A percentile compares a stretch with the other conserved stretches of the same genome.
These are phyloP conservation scores for Listronotus oregonensis DNA, from an alignment of 1,140 invertebrate genomes.

Conservation along the genomic window DNA sequence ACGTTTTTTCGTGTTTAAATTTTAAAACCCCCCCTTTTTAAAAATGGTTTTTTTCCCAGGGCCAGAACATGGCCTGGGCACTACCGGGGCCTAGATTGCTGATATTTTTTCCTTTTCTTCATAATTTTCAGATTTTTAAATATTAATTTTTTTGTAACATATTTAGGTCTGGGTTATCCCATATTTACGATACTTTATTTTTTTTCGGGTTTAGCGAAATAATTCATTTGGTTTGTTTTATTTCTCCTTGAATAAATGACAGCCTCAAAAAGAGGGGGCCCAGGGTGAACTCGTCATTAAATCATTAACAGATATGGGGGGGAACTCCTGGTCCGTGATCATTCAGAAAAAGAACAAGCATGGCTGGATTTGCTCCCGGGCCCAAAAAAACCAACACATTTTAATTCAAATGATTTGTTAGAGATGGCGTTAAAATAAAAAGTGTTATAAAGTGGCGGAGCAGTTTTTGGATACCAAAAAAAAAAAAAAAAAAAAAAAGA, in stretches of 20 bases:
- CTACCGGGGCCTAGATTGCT: too few relatives aligned
- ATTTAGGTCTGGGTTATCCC: too few relatives aligned
- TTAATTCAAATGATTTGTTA: slow-evolving; percentile 55
- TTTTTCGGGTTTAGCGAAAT: slow-evolving; percentile 59
- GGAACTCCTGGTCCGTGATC: slow-evolving; percentile 54
- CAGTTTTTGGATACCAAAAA: slow-evolving; percentile 57
- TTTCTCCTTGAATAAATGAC: slow-evolving; percentile 56
- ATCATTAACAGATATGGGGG: slow-evolving; percentile 56
- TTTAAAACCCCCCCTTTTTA: too few relatives aligned
- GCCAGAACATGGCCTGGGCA: too few relatives aligned
- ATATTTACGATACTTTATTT: neutral
- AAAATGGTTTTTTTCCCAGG: too few relatives aligned
- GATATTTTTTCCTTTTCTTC: too few relatives aligned
- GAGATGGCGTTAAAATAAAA: slow-evolving; percentile 54
- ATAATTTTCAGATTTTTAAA: too few relatives aligned
- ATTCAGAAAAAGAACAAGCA: slow-evolving; percentile 79
- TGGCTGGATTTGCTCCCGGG: slow-evolving; percentile 76
- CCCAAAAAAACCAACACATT: slow-evolving; percentile 69
- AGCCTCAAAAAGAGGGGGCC: slow-evolving; percentile 56
- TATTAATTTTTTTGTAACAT: too few relatives aligned
- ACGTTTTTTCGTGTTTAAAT: too few relatives aligned
- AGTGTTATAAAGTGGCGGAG: slow-evolving; percentile 59
- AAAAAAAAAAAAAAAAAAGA: too few relatives aligned
- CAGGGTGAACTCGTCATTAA: slow-evolving; percentile 56
- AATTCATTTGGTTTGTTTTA: slow-evolving; percentile 59